Evolutionary conservation across 2,888 invertebrate species (phyloP), one percentile per base, ranked within the genome.

Genomic region (Acanthacorydalis orientalis): DNA sequence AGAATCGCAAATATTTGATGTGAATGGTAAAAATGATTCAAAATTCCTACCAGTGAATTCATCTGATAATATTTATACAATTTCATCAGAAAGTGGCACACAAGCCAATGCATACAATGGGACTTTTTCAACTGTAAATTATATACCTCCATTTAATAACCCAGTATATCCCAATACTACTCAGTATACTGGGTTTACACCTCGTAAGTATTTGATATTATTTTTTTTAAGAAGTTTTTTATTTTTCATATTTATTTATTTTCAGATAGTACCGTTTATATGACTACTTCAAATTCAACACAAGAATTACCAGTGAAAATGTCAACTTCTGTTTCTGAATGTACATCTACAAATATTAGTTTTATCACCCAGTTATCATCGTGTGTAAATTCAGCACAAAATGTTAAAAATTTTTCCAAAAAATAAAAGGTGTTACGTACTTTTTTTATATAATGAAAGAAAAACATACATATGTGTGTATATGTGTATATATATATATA

Each of bases 141-240:
- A 64, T 50, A 65, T 67, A 49, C 67, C 67, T 16, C 65, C 67
- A 9, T 67, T 67, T 53, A 66, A 67, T 53, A 67, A 67, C 55
- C 67, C 67, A 9, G 57, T 67, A 15, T 67, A 67, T 58, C 65
- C 67, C 12, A 66, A 64, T 51, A 53, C 52, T 33, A 62, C 59
- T 49, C 62, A 58, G 53, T 65, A 63, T 54, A 57, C 61, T 31
- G 57, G 59, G 9, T 67, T 60, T 52, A 60, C 64, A 48, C 61
- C 62, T 32, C 60, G 61, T 50, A 62, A 43, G 35, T 35, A 31
- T 16, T 23, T 15, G 14, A 14, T 37, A n/a, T 31, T 15, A 12
- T 37, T 37, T 37, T 4, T 7, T 37, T 42, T n/a, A 14, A 15
- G 4, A 23, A 23, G 15, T 14, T 42, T n/a, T n/a, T n/a, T 41